Conservation (phyloP, 2,888 invertebrate genomes). For the Sphaerophoria taeniata region DNA sequence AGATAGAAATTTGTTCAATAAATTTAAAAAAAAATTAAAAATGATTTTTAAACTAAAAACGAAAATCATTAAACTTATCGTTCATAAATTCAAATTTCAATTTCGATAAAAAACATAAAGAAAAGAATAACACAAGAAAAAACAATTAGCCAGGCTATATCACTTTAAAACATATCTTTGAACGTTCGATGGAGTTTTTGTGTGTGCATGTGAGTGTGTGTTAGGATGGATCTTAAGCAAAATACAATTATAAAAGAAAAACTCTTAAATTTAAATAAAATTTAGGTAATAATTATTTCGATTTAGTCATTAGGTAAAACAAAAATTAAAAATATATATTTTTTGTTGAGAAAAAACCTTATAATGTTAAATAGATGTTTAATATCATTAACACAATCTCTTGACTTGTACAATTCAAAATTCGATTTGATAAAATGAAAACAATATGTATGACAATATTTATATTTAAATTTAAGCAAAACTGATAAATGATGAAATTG, state of each 20-base stretch:
- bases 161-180: slow-evolving; percentile 83
- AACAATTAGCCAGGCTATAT: slow-evolving; percentile 82
- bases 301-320: slow-evolving; percentile 41
- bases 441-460: slow-evolving; percentile 49
- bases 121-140: slow-evolving; percentile 54
- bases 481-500: slow-evolving; percentile 19
- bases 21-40: slow-evolving; percentile 24
- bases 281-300: slow-evolving; percentile 40
- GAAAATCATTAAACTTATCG: slow-evolving; percentile 52
- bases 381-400: slow-evolving; percentile 12
- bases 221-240: slow-evolving; percentile 61
- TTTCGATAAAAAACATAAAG: slow-evolving; percentile 39
- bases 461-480: not conserved
- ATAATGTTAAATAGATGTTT: slow-evolving; percentile 34
- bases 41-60: not conserved
- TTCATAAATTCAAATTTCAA: slow-evolving; percentile 69
- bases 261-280: slow-evolving; percentile 25
- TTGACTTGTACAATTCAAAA: slow-evolving; percentile 68
- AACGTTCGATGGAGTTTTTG: slow-evolving; percentile 72
- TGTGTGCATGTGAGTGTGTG: slow-evolving; percentile 67
- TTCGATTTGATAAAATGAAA: slow-evolving; percentile 8
- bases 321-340: slow-evolving; percentile 28
- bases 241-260: slow-evolving; percentile 8
- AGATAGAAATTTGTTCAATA: slow-evolving; percentile 68
- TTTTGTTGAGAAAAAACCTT: slow-evolving; percentile 31